Evolutionary conservation across 2,113 vertebrate genomes (phyloP), one percentile per base, ranked within the genome.

Genomic region (Turnix velox): DNA sequence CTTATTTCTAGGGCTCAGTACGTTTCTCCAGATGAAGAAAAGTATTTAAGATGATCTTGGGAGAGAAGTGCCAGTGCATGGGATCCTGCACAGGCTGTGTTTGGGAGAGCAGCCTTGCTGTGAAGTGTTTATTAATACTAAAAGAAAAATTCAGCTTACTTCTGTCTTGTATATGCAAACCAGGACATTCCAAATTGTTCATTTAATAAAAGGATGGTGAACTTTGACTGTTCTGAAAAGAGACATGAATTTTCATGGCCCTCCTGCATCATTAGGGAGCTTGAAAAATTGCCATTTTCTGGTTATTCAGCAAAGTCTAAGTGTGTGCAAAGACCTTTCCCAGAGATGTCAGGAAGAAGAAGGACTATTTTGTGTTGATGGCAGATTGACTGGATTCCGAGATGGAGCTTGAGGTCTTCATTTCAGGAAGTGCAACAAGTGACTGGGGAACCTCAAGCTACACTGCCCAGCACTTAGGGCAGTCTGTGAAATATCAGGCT

Each of bases 401-500:
- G 49, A 20, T 79, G 27, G 73, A 88, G 91, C 73, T 23, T 9
- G 73, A 90, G 85, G 71, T 77, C 91, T 94, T 83, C 58, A 49
- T 73, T 80, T 74, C 88, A 84, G 93, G 91, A 96, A 92, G 66
- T 82, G 19, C 73, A 81, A 62, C 20, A 40, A 55, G 57, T 2
- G 0, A 78, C 89, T 82, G 94, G 91, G 66, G 87, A 94, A 81
- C 81, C 74, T 93, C 91, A 91, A 28, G 61, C 93, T 72, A 19
- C 52, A 7, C 84, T 59, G 61, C 33, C 43, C 84, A 42, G 91
- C 1, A 2, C 61, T 91, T 27, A 25, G 4, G 40, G 94, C 84
- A 75, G 61, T 48, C 93, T 96, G 94, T 78, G 91, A 63, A 96
- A 76, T 40, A 28, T 93, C 91, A 93, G 81, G 37, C 87, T 84